Evolutionary conservation across 1,140 invertebrate species (phyloP), one percentile per base, ranked within the genome.

Genomic region (Calliphora vicina): DNA sequence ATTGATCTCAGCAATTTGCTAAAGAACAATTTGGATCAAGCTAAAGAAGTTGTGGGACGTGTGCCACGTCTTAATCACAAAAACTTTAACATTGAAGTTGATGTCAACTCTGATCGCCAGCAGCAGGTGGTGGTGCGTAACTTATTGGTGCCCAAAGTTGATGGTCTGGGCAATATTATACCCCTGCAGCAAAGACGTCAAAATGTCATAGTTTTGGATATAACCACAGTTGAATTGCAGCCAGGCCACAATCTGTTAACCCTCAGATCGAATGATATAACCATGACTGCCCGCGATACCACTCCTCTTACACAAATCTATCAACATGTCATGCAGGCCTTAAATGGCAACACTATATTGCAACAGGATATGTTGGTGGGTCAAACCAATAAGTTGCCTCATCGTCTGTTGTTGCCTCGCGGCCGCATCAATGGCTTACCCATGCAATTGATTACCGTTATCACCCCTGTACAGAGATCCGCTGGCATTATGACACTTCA

Each of bases 21-120:
- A 1, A 20, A 67, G 10, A 15, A 42, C 17, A 81, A n/a, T 15
- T 35, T 76, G 81, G 42, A 78, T 82, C 29, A 87, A 85, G n/a
- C 87, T 89, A 17, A 26, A 87, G 81, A 85, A 80, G 12, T 82
- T 23, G 83, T 89, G 43, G 92, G 93, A 1, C 91, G 92, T 72
- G 93, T 94, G 78, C 87, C 89, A 1, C 93, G 94, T 84, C 90
- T 95, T 1, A 93, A 94, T 81, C 93, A 95, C 27, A 84, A 85
- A 23, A 17, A 83, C 0, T 90, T 90, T 17, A 84, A 80, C 72
- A 85, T 91, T n/a, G 85, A 87, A 35, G 86, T 91, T 83, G 84
- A 87, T 25, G 84, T 89, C 4, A 85, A 86, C 85, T 86, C 87
- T 42, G 86, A 91, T 80, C 86, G 87, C 23, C 82, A 84, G 73